Percentiles rank a stretch among this genome's conserved stretches.
These are phyloP conservation scores for Dipodomys stephensi DNA, from an alignment of 2,113 vertebrate genomes.

Conservation along the genomic window DNA sequence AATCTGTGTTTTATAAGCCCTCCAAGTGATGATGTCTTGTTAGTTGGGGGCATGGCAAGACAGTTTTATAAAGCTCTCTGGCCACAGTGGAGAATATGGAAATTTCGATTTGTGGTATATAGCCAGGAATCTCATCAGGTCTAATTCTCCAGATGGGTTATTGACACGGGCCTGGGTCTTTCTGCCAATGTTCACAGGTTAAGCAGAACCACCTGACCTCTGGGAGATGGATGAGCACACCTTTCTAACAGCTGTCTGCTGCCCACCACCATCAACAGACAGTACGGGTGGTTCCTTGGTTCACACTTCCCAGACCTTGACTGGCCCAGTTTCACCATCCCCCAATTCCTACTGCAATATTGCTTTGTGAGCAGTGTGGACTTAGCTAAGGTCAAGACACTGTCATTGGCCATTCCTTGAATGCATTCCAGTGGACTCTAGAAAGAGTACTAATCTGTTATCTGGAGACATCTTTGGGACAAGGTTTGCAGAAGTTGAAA, in stretches of 20 bases:
- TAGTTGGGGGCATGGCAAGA: neutral
- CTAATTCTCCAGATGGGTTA: neutral
- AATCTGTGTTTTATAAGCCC: neutral
- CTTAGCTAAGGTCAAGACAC: neutral
- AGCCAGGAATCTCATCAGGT: neutral
- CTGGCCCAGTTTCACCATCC: neutral
- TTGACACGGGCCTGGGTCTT: neutral
- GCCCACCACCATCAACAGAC: constrained; percentile 50
- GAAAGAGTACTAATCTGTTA: neutral
- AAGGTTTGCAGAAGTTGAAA: constrained; percentile 38
- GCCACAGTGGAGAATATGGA: neutral
- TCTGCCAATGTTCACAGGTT: neutral
- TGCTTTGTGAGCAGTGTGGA: neutral
- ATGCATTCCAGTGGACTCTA: neutral
- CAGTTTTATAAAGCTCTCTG: constrained; percentile 13
- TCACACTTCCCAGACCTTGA: neutral
- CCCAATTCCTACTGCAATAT: neutral
- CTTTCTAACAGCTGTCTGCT: constrained; percentile 67
- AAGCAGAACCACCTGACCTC: neutral
- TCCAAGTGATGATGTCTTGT: neutral
- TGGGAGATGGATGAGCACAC: neutral
- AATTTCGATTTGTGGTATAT: neutral
- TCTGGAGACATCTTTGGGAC: neutral
- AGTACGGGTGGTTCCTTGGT: neutral
- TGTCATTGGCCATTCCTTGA: neutral